Evolutionary conservation across 2,797 vertebrate genomes (phyloP), one percentile per base, ranked within the genome.

Genomic region (Falco naumanni): DNA sequence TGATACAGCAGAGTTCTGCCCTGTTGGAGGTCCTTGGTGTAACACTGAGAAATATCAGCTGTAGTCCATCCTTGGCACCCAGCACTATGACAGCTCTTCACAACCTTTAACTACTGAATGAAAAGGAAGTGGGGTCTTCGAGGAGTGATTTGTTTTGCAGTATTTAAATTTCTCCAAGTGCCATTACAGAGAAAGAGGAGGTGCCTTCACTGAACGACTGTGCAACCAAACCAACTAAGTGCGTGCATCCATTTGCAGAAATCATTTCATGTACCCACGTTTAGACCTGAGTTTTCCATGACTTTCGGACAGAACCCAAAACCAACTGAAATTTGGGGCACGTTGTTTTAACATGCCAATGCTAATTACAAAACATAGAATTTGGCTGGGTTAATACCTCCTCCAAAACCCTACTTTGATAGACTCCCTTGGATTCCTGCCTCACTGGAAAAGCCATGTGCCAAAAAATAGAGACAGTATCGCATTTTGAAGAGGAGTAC

Each of bases 161-260:
- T 41, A 64, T 78, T 48, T 11, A 48, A 79, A 50, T 54, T 74
- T 59, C 64, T 83, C n/a, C 26, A 63, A 48, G 5, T 82, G 33
- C 4, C 39, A 71, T n/a, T 59, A 28, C 37, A 88, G 37, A 12
- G 63, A 86, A 85, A 57, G 16, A 37, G 2, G 16, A 70, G 24
- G 33, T 51, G 5, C 5, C 50, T 37, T 70, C 26, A 64, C 9
- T 1, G 3, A 82, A 87, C 0, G 2, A 71, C 31, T 33, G 5
- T 26, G 28, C 22, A 80, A 83, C 20, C 11, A 87, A 91, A 77
- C 4, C 18, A 70, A 34, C 8, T 43, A 70, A 39, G 7, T 9
- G 26, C 1, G 6, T 29, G 26, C 34, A 75, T 41, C 45, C 25
- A 7, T n/a, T 37, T 64, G 39, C 19, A 87, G 56, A 88, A 79